These are phyloP conservation scores for Cochlearius cochlearius DNA, from an alignment of 2,113 vertebrate genomes.

Conservation along the genomic window DNA sequence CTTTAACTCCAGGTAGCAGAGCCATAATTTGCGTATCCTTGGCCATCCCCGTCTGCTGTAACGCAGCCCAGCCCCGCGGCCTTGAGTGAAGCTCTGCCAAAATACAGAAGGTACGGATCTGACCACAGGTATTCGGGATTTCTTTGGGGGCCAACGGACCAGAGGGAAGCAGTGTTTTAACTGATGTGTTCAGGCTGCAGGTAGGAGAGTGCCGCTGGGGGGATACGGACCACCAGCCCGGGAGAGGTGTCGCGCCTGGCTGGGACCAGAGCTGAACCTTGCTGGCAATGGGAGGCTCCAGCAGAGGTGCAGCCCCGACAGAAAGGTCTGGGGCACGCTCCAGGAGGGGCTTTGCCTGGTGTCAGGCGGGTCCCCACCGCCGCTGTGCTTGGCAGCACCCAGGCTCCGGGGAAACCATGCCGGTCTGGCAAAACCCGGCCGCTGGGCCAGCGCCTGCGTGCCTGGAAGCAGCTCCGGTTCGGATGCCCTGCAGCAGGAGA, in stretches of 20 bases:
- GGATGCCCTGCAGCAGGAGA: too few species aligned
- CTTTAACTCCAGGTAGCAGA: background rate
- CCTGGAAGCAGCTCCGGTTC: background rate
- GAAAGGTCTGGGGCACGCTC: background rate
- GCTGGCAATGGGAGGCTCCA: background rate
- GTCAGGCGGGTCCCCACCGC: too few species aligned
- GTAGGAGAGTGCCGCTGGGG: background rate
- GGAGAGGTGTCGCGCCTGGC: background rate
- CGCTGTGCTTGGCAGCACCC: background rate
- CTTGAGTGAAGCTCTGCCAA: background rate
- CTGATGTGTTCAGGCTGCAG: background rate
- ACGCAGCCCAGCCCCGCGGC: background rate
- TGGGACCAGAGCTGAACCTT: background rate
- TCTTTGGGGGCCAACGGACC: background rate
- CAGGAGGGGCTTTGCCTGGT: background rate
- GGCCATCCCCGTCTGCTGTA: background rate
- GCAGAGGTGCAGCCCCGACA: background rate
- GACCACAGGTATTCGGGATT: background rate
- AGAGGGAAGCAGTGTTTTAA: background rate
- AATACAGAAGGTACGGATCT: background rate
- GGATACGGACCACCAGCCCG: background rate
- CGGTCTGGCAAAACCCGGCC: too few species aligned
- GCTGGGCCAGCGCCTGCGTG: too few species aligned
- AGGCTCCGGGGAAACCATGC: background rate
- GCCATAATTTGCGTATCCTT: background rate